These are phyloP conservation scores for Matsumurasca onukii DNA, from an alignment of 1,140 invertebrate genomes.

Conservation along the genomic window DNA sequence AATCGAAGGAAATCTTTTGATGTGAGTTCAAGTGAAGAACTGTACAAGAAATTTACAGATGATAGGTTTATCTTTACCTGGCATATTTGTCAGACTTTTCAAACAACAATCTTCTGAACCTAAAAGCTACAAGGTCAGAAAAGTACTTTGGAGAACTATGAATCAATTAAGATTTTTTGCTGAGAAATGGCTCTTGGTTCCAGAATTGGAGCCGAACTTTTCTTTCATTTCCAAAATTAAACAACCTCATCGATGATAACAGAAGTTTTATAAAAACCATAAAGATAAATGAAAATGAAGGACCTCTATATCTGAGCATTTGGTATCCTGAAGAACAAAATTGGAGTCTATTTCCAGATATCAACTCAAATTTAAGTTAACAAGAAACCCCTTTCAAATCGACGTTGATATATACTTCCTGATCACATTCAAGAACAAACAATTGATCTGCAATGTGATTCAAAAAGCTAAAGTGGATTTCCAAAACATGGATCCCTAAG, in stretches of 20 bases:
- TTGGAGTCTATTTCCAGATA: conserved; percentile 3
- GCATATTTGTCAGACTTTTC: conserved; percentile 12
- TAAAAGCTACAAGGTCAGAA: conserved; percentile 36
- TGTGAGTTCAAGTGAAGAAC: not conserved
- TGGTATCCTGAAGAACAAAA: not conserved
- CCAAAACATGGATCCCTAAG: conserved; percentile 3
- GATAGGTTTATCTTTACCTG: conserved; percentile 20
- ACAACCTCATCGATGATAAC: not conserved
- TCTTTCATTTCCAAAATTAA: conserved; percentile 13
- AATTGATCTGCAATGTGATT: conserved; percentile 1
- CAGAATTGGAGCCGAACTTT: not conserved
- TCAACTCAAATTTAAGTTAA: conserved; percentile 15
- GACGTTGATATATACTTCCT: conserved; percentile 18
- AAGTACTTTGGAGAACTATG: conserved; percentile 24
- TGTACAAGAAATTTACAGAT: conserved; percentile 20
- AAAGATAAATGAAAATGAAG: conserved; percentile 18
- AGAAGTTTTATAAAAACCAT: not conserved
- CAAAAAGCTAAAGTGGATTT: conserved; percentile 14
- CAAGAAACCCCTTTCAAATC: conserved; percentile 12
- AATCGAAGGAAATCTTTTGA: conserved; percentile 27
- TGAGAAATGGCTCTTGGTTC: not conserved
- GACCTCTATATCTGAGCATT: conserved; percentile 10
- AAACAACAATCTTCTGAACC: conserved; percentile 40
- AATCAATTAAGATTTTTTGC: conserved; percentile 12
- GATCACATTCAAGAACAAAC: conserved; percentile 4